phyloP scores from a whole-genome alignment of 2,113 vertebrate species.

The Semnopithecus entellus region DNA sequence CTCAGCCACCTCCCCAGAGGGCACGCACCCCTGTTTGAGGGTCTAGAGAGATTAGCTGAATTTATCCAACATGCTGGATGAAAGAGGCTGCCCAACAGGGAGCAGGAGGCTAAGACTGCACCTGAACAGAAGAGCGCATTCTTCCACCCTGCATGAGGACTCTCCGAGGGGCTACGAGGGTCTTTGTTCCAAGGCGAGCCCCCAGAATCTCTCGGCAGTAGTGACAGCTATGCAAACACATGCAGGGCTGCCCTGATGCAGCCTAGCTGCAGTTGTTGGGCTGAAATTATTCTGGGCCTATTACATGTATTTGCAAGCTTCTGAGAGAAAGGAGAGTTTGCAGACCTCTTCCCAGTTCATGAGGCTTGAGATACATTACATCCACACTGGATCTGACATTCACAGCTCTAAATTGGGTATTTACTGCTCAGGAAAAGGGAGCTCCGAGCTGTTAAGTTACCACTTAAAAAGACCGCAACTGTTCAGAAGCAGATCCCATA shows the following conservation, averaged over 20 bases:
- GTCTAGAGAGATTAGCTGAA: too few relatives aligned
- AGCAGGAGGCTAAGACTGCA: not conserved
- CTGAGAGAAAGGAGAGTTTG: not conserved
- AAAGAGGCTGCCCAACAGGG: not conserved
- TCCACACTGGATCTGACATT: not conserved
- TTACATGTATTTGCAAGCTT: not conserved
- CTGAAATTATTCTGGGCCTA: not conserved
- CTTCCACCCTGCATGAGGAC: too few relatives aligned
- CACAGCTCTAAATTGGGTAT: too few relatives aligned
- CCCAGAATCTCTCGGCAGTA: not conserved
- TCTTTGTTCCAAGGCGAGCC: not conserved
- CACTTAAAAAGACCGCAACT: not conserved
- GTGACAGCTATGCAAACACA: too few relatives aligned
- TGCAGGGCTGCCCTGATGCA: not conserved
- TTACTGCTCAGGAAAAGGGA: not conserved
- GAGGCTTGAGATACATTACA: not conserved
- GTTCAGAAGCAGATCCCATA: not conserved
- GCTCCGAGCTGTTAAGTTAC: not conserved
- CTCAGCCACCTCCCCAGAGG: not conserved
- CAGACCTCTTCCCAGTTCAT: not conserved
- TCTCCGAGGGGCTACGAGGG: fast-evolving
- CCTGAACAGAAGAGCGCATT: fast-evolving
- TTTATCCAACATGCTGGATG: too few relatives aligned
- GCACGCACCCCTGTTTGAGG: not conserved
- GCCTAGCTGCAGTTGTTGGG: too few relatives aligned